Base-by-base conservation (phyloP, 2,113 vertebrate species). In the Pao palembangensis region DNA sequence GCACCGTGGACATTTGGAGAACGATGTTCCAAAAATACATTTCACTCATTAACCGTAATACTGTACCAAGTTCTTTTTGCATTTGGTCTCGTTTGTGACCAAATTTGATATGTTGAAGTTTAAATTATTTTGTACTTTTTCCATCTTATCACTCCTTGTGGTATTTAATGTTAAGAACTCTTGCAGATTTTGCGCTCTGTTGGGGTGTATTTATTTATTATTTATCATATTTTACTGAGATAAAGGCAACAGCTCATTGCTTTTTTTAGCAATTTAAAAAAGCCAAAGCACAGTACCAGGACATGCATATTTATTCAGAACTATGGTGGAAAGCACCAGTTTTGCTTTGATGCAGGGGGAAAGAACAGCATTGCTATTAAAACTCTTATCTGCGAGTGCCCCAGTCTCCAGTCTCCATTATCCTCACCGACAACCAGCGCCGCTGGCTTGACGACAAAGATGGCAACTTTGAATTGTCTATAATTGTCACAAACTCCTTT, bases 271-370 rank as follows among this genome's bases (percentile, higher is more conserved):
- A 59, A n/a, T 54, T 25, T 12, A n/a, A 65, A 65, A 38, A 38
- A 38, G 34, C 34, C 34, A 38, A 38, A 49, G 61, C 54, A 47
- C 16, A 60, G 61, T 25, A 51, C 58, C 23, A n/a, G 8, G n/a
- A 38, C 34, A 50, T 48, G 59, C 34, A 17, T 50, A 31, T 73
- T 25, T 65, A 57, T 52, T 62, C 64, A 50, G 65, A 67, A 65
- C 72, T 76, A 73, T 75, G 59, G 59, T 51, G 23, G 28, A 58
- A 69, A 58, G 10, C 34, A 12, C 34, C 34, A 38, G 34, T 38
- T 38, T 38, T 38, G 34, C 6, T 28, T 28, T 28, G 25, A 28
- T 28, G 25, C 25, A 28, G 25, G 25, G 23, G 25, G 25, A 28
- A 28, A 6, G 25, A 28, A 28, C 25, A 6, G 25, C 25, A 28